Evolutionary conservation across 35 echinoderm and acorn worm species (phyloP), one percentile per base, ranked within the genome.

Genomic region (Stichopus chloronotus): DNA sequence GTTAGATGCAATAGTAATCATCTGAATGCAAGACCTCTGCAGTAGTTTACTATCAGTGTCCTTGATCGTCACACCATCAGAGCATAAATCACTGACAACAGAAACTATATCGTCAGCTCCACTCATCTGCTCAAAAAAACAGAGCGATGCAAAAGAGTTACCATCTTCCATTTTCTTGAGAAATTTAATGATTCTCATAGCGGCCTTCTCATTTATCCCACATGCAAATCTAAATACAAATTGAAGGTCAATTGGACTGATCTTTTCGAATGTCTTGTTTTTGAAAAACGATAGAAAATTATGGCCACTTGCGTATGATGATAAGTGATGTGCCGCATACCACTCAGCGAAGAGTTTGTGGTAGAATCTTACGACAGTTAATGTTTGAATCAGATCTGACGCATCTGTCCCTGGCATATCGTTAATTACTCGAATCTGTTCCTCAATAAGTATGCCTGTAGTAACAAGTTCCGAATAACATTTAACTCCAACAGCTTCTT

Each of bases 301-400:
- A 7, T 7, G 22, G n/a, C 56, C 55, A 6, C 20, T 53, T 59
- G 57, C 82, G 22, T 23, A 55, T 19, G 14, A 7, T 11, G 55
- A 56, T 16, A 85, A 16, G 24, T 85, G 23, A 24, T 85, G 25
- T 4, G 82, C 82, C 8, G 82, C 82, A 23, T 85, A 85, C 82
- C 82, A 85, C n/a, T 85, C 82, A 59, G 55, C 55, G 52, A 85
- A 85, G n/a, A 85, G 82, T 58, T 85, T 85, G 55, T 85, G 82
- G 12, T 85, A 85, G 55, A 85, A 85, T 20, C 82, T 85, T 12
- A 85, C 82, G 58, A 58, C 55, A 20, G 30, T 59, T 21, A 16
- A n/a, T 25, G 54, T 16, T 20, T 85, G 53, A 17, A 85, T 59
- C 8, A 58, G 5, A 55, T 30, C 8, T 14, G 55, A 16, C 19